These are phyloP conservation scores for Clarias magur DNA, from an alignment of 2,113 vertebrate genomes.

Conservation along the genomic window DNA sequence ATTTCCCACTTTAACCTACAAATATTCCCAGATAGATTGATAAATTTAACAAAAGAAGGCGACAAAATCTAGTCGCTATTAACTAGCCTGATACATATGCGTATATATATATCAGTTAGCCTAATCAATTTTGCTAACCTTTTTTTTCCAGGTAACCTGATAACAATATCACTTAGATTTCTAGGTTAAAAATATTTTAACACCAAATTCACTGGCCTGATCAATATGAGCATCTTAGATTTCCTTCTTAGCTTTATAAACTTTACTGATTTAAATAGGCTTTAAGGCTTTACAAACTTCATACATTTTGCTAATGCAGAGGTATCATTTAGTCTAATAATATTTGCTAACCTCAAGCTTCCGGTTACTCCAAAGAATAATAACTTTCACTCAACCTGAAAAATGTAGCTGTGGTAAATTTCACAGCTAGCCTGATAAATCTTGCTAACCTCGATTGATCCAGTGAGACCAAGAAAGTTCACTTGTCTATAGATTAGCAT, in stretches of 20 bases:
- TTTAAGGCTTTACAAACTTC: not conserved
- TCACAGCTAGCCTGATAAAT: not conserved
- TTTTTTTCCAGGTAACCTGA: not conserved
- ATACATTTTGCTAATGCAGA: not conserved
- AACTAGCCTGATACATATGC: not conserved
- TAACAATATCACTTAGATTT: not conserved
- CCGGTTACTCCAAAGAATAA: not conserved
- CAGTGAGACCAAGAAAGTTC: not conserved
- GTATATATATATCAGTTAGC: not conserved
- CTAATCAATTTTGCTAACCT: not conserved
- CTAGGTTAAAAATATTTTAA: not conserved
- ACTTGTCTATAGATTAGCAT: not conserved
- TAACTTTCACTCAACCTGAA: not conserved
- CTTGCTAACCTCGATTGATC: not conserved
- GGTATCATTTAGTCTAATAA: not conserved
- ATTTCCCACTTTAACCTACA: not conserved
- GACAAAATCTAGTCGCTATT: not conserved
- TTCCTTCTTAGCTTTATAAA: not conserved
- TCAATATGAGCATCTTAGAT: not conserved
- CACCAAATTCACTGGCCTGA: not conserved
- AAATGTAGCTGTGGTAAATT: not conserved
- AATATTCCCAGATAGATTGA: not conserved
- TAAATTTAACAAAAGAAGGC: not conserved
- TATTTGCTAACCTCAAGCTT: not conserved
- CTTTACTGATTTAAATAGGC: not conserved